Base-by-base conservation (phyloP, 2,888 invertebrate species). In the Drosophila stalkeri region DNA sequence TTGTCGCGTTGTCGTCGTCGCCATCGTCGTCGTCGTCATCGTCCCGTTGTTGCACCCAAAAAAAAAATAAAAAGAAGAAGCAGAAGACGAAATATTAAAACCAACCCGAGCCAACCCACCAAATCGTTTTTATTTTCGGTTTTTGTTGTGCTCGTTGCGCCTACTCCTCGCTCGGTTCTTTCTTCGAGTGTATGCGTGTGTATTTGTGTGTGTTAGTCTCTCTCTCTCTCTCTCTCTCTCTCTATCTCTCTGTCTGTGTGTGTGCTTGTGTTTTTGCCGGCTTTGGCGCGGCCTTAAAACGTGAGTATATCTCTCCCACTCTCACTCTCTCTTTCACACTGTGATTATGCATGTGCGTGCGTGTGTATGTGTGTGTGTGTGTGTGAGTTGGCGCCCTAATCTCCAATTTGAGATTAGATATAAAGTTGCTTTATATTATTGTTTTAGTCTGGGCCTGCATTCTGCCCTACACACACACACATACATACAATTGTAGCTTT, bases 331-430 rank as follows among this genome's bases (percentile, higher is more conserved):
- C 35, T 11, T 35, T 9, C 7, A 11, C 44, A 33, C 37, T 27
- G 12, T 35, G 43, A 37, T 37, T 63, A 35, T 33, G 4, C 23
- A 18, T 20, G 20, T 11, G 31, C 5, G 37, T 63, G 59, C 66
- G 55, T 72, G 39, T 60, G 4, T 33, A 18, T 20, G 20, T 11
- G 31, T 7, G 37, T 63, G 59, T 65, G 55, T 72, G 39, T 60
- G 62, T 64, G 59, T 69, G 63, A 56, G 61, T 41, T 56, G 52
- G 77, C 59, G 77, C 68, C 71, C 86, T 92, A 92, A 92, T 92
- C 91, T 91, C 77, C 77, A 86, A 85, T 88, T 91, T 75, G 69
- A 91, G 92, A 92, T 92, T 90, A 92, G 92, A 92, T 92, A 92
- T 91, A 86, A 87, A 80, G 75, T 78, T 79, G 77, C 82, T 39